Evolutionary conservation across 92 coral and sea anemone species (phyloP).

Genomic region (Porites rus): DNA sequence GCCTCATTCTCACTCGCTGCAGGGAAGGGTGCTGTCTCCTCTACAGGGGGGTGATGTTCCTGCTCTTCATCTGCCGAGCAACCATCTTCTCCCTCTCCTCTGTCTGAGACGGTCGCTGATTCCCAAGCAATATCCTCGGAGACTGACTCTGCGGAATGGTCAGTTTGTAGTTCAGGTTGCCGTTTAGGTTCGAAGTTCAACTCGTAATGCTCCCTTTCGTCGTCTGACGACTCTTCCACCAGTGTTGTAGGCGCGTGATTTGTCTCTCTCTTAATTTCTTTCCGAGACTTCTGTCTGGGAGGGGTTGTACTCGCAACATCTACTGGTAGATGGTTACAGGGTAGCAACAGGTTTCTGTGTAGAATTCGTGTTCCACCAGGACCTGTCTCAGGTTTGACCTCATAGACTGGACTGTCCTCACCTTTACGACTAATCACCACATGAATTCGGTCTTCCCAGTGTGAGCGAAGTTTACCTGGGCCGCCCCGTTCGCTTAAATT

Average conservation of each 20-base stretch:
- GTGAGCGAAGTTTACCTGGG: slow-evolving; percentile 35
- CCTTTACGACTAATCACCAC: slow-evolving; percentile 40
- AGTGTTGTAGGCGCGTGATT: neutral
- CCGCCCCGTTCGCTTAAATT: slow-evolving; percentile 61
- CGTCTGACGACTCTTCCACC: neutral
- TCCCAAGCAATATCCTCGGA: too few species aligned
- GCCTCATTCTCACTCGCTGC: slow-evolving; percentile 4
- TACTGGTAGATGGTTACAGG: slow-evolving; percentile 53
- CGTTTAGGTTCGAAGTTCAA: too few species aligned
- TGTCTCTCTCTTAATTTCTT: neutral
- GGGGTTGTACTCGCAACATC: slow-evolving; percentile 19
- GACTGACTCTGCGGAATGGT: too few species aligned
- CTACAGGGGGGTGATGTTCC: slow-evolving; percentile 2
- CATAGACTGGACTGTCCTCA: slow-evolving; percentile 58
- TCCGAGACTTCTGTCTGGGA: slow-evolving; percentile 14
- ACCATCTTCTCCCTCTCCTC: slow-evolving; percentile 12
- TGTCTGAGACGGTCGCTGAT: neutral
- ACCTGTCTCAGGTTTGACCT: slow-evolving; percentile 58
- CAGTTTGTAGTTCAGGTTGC: too few species aligned
- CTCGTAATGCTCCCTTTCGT: neutral
- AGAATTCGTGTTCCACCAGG: slow-evolving; percentile 39
- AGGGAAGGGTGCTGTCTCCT: slow-evolving; percentile 4
- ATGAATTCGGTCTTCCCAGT: slow-evolving; percentile 59
- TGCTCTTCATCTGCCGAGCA: slow-evolving; percentile 9
- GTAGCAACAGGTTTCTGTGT: slow-evolving; percentile 50